phyloP scores from a whole-genome alignment of 37 sponge, comb jelly and placozoan genomes.

The Petrosia ficiformis region DNA sequence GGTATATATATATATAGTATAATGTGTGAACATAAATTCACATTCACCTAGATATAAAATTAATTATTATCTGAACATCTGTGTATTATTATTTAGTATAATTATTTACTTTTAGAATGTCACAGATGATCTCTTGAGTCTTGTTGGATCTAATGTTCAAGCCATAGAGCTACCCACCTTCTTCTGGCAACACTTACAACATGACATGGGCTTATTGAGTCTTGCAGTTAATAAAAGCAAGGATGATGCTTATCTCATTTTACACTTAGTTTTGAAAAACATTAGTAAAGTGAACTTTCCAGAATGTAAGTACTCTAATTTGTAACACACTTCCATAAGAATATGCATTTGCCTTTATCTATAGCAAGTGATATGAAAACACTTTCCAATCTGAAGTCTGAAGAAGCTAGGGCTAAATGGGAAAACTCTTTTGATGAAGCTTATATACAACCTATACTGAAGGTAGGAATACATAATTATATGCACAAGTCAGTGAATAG shows the following conservation, averaged over 20 bases:
- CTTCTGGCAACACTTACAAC: constrained; percentile 46
- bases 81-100: too few species aligned
- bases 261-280: constrained; percentile 43
- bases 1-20: too few species aligned
- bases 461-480: neutral
- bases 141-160: constrained; percentile 8
- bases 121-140: constrained; percentile 1
- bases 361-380: neutral
- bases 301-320: too few species aligned
- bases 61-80: too few species aligned
- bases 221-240: constrained; percentile 13
- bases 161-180: constrained; percentile 38
- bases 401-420: constrained; percentile 33
- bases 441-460: constrained; percentile 53
- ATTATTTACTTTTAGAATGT: too few species aligned
- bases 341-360: too few species aligned
- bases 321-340: too few species aligned
- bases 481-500: too few species aligned
- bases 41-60: too few species aligned
- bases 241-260: constrained; percentile 42
- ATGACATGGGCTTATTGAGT: constrained; percentile 31
- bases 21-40: too few species aligned
- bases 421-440: constrained; percentile 27
- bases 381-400: constrained; percentile 16
- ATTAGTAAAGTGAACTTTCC: constrained; percentile 21